These are phyloP conservation scores for Pygoscelis antarcticus DNA, from an alignment of 2,113 vertebrate species.

Conservation along the genomic window DNA sequence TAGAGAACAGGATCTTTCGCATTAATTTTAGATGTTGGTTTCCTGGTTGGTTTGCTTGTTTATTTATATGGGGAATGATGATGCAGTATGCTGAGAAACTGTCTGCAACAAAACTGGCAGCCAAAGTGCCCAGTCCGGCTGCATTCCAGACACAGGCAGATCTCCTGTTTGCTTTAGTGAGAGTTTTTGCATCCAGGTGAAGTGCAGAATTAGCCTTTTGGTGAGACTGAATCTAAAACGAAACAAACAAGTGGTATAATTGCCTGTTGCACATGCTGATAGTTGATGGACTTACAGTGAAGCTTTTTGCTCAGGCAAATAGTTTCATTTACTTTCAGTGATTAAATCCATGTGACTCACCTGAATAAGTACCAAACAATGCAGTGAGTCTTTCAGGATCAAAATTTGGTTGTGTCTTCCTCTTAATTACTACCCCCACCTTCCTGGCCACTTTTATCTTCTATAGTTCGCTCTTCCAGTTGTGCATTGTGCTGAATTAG, in stretches of 20 bases:
- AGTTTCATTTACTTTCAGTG: neutral
- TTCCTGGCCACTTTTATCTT: neutral
- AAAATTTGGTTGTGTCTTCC: neutral
- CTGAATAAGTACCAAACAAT: neutral
- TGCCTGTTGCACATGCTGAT: neutral
- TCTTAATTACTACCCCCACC: neutral
- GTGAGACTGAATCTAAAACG: neutral
- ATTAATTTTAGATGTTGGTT: neutral
- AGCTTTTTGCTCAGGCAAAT: neutral
- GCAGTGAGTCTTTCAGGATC: neutral
- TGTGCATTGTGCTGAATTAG: neutral
- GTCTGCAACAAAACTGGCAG: neutral
- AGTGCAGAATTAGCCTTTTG: neutral
- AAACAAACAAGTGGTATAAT: neutral
- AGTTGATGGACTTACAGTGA: neutral
- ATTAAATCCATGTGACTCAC: neutral
- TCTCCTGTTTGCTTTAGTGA: neutral
- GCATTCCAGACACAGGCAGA: neutral
- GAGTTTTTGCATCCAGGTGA: neutral
- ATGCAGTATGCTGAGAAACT: neutral
- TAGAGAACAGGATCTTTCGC: neutral
- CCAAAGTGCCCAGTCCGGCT: neutral
- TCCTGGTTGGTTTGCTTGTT: neutral
- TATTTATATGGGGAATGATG: neutral
- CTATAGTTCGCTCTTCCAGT: neutral